Base-by-base conservation (phyloP, 2,113 vertebrate genomes). In the Fukomys damarensis region DNA sequence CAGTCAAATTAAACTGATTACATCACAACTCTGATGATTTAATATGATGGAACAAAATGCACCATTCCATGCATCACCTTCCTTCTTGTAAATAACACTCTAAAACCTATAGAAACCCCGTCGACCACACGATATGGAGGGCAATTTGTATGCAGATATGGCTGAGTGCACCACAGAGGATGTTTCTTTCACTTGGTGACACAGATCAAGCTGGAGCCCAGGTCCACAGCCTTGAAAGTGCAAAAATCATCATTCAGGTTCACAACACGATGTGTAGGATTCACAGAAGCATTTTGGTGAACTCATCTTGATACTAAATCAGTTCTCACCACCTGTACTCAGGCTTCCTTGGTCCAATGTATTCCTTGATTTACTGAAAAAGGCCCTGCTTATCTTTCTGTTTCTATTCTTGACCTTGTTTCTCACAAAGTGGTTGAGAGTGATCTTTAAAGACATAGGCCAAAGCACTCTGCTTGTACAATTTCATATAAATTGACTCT, bases 1-100 rank as follows among this genome's bases (percentile, higher is more conserved):
- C 79, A 95, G 79, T 80, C 70, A 91, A 83, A 96, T 93, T 93
- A 95, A 85, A 87, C 68, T 86, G 83, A 90, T 89, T 61, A 52
- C 19, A 96, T 93, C 77, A 86, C 41, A 56, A 84, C 26, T 58
- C 6, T 46, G 82, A 84, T 83, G 61, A 93, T 88, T 97, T 95
- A 79, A 77, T 56, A 68, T 83, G 70, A 86, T 91, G 72, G 49
- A 63, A 74, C 32, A 89, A 94, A 96, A 83, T 32, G 24, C 26
- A 38, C 74, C 84, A 89, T 87, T 95, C 63, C 61, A 96, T 87
- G 49, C 58, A 77, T 93, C 86, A 89, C 65, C 86, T 89, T 66
- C 86, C 30, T 46, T 38, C 43, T 4, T 26, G 52, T 89, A 96
- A 97, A 96, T 83, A 96, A 63, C 61, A 80, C 49, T 76, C 19